Base-by-base conservation (phyloP, 1,140 invertebrate genomes). In the Meteorus sp. region DNA sequence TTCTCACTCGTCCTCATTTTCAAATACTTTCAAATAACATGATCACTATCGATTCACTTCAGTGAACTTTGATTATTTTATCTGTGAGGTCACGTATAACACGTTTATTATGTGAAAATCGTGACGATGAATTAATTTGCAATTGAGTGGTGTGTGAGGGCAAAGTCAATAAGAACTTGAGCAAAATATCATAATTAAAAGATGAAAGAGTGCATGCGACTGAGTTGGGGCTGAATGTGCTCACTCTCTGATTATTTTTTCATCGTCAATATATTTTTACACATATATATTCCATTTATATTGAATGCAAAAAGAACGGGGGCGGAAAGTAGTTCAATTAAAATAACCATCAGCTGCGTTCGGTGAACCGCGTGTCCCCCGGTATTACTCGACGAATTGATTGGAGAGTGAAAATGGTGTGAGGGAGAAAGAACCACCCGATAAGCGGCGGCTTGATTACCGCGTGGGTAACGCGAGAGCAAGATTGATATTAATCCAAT, bases 401-500 rank as follows among this genome's bases (percentile, higher is more conserved):
- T 53, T 53, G 35, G 45, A 17, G 6, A 13, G 31, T 8, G 31
- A 7, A 25, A 17, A 19, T 19, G 15, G 25, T 8, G n/a, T 22
- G 41, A 33, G 8, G 15, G n/a, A 29, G 44, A 47, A 5, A 47
- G 19, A 20, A 47, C 11, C 17, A 23, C 29, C 17, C 17, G 31
- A 51, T 51, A 23, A 51, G 31, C 19, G 29, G 22, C 27, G 48
- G 13, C 9, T 41, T 41, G 35, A 41, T 53, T 41, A 53, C 20
- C 22, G 48, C 9, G 15, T n/a, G n/a, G n/a, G 44, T 56, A 48
- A 56, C 15, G n/a, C 17, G 31, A 44, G 25, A 47, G 13, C 6
- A 31, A 20, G 35, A 52, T 39, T 37, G 56, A 58, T 51, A n/a
- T n/a, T n/a, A 27, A 52, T 52, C 27, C 13, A 52, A 22, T 52